A percentile compares a stretch with the other conserved stretches of the same genome.
phyloP scores from a whole-genome alignment of 2,888 invertebrate genomes.

The Nemotelus pantherinus region DNA sequence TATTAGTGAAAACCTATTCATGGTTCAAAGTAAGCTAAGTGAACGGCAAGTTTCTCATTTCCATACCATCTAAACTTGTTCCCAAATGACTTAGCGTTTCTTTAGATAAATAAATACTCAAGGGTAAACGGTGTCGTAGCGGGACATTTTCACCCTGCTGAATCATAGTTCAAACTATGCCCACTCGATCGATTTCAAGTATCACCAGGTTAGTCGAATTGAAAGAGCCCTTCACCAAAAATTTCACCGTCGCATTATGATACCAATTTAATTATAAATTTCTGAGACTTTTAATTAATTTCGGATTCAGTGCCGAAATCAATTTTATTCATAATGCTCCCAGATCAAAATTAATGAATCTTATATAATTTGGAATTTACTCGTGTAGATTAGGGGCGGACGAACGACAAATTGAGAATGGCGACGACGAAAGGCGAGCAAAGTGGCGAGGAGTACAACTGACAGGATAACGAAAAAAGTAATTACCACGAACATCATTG shows the following conservation, averaged over 20 bases:
- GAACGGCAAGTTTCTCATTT: no score
- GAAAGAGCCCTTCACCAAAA: no score
- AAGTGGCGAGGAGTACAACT: neutral
- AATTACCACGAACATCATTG: slow-evolving; percentile 16
- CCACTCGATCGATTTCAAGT: no score
- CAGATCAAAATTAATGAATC: neutral
- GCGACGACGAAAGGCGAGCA: neutral
- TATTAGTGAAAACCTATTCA: no score
- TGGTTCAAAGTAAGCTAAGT: no score
- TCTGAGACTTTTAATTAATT: neutral
- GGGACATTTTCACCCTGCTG: no score
- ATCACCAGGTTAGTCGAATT: no score
- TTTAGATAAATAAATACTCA: no score
- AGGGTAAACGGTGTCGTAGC: no score
- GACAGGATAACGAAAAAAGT: slow-evolving; percentile 12
- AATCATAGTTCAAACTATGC: no score
- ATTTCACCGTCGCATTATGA: neutral
- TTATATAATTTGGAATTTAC: slow-evolving; percentile 1
- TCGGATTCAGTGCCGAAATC: neutral
- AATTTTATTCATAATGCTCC: neutral
- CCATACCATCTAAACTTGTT: no score
- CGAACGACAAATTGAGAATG: neutral
- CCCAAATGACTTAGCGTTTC: no score
- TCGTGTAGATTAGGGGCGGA: neutral
- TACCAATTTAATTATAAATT: neutral